Percentiles rank a stretch among this genome's conserved stretches.
Evolutionary conservation across 2,113 vertebrate species (phyloP).

Genomic region (Heteronetta atricapilla): DNA sequence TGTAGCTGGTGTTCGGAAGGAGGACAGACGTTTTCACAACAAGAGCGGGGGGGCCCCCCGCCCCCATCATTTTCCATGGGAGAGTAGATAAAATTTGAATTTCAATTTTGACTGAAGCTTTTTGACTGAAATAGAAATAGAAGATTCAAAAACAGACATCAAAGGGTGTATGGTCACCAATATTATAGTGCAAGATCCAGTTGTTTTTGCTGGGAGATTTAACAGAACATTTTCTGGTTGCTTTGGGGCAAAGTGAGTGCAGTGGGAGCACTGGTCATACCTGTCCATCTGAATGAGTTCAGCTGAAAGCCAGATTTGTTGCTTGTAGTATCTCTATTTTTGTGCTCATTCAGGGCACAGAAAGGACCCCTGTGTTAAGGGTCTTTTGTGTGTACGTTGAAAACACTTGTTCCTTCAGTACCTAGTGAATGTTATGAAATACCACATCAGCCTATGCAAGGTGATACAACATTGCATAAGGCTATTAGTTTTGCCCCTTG

Average conservation of each 20-base stretch:
- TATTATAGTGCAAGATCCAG: not conserved
- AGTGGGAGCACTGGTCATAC: not conserved
- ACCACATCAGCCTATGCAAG: not conserved
- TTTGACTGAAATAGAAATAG: not conserved
- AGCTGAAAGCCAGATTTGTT: not conserved
- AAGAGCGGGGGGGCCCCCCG: too few species aligned
- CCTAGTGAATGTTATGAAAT: not conserved
- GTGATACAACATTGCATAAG: constrained; percentile 29
- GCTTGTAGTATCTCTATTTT: not conserved
- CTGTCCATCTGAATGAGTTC: not conserved
- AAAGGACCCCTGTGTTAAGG: not conserved
- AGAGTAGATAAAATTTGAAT: not conserved
- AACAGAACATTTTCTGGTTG: not conserved
- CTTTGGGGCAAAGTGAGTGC: not conserved
- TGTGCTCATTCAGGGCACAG: not conserved
- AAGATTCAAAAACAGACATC: not conserved
- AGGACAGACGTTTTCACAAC: too few species aligned
- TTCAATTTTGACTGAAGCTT: not conserved
- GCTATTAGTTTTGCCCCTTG: constrained; percentile 24
- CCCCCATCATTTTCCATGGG: not conserved
- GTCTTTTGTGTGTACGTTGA: not conserved
- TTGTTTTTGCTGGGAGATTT: not conserved
- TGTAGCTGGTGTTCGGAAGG: too few species aligned
- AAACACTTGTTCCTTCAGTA: constrained; percentile 2
- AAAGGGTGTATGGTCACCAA: not conserved